phyloP scores from a whole-genome alignment of 2,113 vertebrate species.

The Nipponia nippon region DNA sequence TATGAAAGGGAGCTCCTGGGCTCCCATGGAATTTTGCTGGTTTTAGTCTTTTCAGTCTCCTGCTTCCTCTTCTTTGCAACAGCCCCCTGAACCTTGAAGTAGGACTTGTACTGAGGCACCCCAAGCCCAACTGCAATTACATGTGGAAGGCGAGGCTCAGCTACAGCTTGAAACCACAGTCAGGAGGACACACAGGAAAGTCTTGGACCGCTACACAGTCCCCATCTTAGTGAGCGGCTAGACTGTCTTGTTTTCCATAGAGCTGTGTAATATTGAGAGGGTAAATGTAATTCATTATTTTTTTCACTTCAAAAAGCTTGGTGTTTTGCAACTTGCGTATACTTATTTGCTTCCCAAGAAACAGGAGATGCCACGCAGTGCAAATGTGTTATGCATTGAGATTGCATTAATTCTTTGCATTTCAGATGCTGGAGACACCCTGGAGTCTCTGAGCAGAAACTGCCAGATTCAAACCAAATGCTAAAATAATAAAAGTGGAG shows the following conservation, averaged over 20 bases:
- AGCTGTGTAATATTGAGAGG: background rate
- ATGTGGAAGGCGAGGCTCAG: background rate
- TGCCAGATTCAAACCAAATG: background rate
- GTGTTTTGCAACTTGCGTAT: background rate
- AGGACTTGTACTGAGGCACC: background rate
- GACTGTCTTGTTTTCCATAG: background rate
- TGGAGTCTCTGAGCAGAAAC: conserved; percentile 11
- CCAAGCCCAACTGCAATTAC: accelerated
- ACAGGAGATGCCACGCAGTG: background rate
- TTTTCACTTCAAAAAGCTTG: background rate
- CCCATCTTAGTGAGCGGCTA: background rate
- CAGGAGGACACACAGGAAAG: background rate
- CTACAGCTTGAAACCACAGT: background rate
- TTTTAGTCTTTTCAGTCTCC: background rate
- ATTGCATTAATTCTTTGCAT: background rate
- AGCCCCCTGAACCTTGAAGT: background rate
- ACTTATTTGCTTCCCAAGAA: background rate
- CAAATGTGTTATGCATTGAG: background rate
- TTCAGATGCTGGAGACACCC: background rate
- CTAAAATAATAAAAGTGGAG: background rate
- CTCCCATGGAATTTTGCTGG: background rate
- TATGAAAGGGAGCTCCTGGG: background rate
- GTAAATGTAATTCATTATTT: background rate
- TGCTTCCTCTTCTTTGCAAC: background rate
- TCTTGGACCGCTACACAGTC: background rate